A percentile compares a stretch with the other conserved stretches of the same genome.
phyloP scores from a whole-genome alignment of 2,888 invertebrate species.

The Harpagoxenus sublaevis region DNA sequence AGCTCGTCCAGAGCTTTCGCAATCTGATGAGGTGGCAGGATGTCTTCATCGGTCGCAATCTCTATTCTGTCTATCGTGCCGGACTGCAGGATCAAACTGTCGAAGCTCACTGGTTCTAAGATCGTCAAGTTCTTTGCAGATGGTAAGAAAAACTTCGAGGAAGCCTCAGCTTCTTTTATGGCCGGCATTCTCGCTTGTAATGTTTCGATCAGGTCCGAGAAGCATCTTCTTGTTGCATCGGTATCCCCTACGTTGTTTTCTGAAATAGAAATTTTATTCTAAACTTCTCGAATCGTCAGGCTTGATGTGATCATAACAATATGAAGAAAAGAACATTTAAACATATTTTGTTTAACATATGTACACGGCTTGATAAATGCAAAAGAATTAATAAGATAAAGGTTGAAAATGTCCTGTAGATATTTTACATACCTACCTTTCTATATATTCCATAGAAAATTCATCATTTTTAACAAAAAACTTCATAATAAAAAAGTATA shows the following conservation, averaged over 20 bases:
- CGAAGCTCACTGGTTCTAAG: constrained; percentile 61
- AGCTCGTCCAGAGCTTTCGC: constrained; percentile 53
- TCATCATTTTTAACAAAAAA: background rate
- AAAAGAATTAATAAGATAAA: background rate
- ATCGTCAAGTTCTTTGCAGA: constrained; percentile 62
- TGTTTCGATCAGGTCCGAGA: constrained; percentile 71
- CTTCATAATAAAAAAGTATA: background rate
- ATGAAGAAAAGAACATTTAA: background rate
- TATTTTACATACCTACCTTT: background rate
- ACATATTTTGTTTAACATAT: background rate
- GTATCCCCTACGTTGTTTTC: constrained; percentile 50
- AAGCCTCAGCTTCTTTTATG: constrained; percentile 68
- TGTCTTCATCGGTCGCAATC: constrained; percentile 44
- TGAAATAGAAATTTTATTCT: constrained; percentile 57
- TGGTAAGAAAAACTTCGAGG: constrained; percentile 71
- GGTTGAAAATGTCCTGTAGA: background rate
- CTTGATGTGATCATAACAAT: background rate
- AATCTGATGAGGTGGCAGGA: constrained; percentile 58
- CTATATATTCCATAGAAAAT: background rate
- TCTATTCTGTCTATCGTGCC: constrained; percentile 59
- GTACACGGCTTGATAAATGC: background rate
- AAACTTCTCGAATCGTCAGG: background rate
- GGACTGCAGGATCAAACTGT: constrained; percentile 68
- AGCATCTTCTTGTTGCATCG: constrained; percentile 64
- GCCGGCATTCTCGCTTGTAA: constrained; percentile 70